Evolutionary conservation across 2,113 vertebrate genomes (phyloP).

Genomic region (Pseudolaguvia tuberculata): DNA sequence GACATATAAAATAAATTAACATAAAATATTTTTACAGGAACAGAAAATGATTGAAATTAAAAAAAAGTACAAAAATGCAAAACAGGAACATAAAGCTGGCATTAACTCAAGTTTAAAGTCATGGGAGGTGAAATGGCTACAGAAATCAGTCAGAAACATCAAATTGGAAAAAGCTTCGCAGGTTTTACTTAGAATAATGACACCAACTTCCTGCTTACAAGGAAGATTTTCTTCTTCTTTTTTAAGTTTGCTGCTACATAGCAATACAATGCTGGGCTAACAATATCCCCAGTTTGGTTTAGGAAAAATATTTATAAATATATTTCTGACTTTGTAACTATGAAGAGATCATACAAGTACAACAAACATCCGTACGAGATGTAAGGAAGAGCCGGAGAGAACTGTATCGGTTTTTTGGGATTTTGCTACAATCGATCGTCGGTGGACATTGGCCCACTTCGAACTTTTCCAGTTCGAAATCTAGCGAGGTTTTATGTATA

Average conservation of each 20-base stretch:
- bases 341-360: conserved; percentile 54
- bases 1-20: conserved; percentile 54
- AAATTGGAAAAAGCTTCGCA: conserved; percentile 43
- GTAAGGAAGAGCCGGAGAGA: neutral
- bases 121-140: conserved; percentile 59
- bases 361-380: conserved; percentile 56
- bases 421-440: conserved; percentile 36
- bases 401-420: neutral
- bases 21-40: conserved; percentile 46
- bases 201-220: conserved; percentile 40
- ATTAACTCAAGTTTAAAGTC: conserved; percentile 55
- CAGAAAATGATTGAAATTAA: conserved; percentile 55
- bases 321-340: conserved; percentile 65
- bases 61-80: conserved; percentile 56
- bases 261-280: conserved; percentile 36
- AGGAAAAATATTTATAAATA: conserved; percentile 65
- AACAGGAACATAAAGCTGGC: conserved; percentile 66
- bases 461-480: conserved; percentile 13
- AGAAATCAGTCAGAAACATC: conserved; percentile 45
- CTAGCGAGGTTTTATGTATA: neutral
- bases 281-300: conserved; percentile 52
- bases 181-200: conserved; percentile 22
- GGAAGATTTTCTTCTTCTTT: neutral
- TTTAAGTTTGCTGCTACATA: conserved; percentile 41
- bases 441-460: conserved; percentile 18